Percentiles rank a stretch among this genome's conserved stretches.
Evolutionary conservation across 2,113 vertebrate species (phyloP).

Genomic region (Lipophrys pholis): DNA sequence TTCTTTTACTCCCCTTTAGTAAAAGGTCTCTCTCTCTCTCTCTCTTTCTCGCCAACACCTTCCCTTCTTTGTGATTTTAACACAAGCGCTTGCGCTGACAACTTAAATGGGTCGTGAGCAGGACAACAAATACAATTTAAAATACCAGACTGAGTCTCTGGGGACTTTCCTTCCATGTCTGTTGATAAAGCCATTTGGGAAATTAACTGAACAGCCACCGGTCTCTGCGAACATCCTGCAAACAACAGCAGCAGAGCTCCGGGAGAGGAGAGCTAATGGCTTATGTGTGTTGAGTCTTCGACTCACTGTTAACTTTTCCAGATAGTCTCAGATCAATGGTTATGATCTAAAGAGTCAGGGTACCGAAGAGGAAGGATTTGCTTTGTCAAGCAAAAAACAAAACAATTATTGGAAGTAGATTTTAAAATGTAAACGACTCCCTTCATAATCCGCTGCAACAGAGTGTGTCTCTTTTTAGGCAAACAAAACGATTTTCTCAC

Average conservation of each 20-base stretch:
- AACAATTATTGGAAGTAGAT: constrained; percentile 4
- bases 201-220: constrained; percentile 57
- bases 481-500: neutral
- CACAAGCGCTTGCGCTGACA: constrained; percentile 45
- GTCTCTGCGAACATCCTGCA: constrained; percentile 25
- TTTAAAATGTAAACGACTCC: constrained; percentile 24
- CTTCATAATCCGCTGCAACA: constrained; percentile 12
- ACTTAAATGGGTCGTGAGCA: constrained; percentile 54
- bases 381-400: constrained; percentile 24
- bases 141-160: constrained; percentile 40
- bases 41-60: constrained; percentile 2
- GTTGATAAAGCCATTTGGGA: constrained; percentile 58
- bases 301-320: constrained; percentile 16
- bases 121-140: constrained; percentile 57
- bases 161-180: constrained; percentile 30
- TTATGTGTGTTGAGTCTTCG: constrained; percentile 18
- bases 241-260: constrained; percentile 7
- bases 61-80: constrained; percentile 41
- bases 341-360: constrained; percentile 4
- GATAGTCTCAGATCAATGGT: neutral
- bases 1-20: constrained; percentile 15
- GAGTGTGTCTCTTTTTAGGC: neutral
- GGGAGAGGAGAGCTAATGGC: constrained; percentile 21
- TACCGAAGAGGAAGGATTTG: constrained; percentile 18
- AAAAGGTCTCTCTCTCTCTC: constrained; percentile 35